phyloP scores from a whole-genome alignment of 2,888 invertebrate species.

The Pharmacophagus antenor region DNA sequence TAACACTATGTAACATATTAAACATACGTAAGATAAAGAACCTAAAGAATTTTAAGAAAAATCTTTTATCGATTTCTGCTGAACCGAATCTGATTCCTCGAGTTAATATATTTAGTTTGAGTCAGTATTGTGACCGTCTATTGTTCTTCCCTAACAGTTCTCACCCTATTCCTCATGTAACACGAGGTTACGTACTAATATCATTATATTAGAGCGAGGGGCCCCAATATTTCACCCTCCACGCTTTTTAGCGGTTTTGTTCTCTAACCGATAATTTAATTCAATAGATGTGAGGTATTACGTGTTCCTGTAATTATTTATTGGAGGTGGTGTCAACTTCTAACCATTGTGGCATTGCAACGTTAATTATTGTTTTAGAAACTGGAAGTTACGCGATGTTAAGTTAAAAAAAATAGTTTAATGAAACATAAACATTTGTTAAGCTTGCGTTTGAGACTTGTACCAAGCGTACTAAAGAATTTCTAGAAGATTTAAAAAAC shows the following conservation, averaged over 20 bases:
- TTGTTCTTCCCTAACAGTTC: constrained; percentile 29
- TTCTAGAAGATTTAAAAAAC: no score
- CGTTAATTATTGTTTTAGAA: background rate
- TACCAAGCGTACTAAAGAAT: no score
- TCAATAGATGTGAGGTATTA: constrained; percentile 37
- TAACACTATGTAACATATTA: no score
- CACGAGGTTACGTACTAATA: constrained; percentile 72
- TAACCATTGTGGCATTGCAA: background rate
- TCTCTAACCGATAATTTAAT: constrained; percentile 44
- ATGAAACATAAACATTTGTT: no score
- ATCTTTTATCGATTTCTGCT: background rate
- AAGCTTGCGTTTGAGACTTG: no score
- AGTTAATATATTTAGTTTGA: constrained; percentile 14
- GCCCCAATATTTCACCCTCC: constrained; percentile 44
- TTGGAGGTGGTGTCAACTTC: constrained; percentile 35
- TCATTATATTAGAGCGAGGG: constrained; percentile 53
- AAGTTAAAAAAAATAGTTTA: background rate
- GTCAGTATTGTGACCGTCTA: constrained; percentile 19
- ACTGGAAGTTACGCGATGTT: background rate
- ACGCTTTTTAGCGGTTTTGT: constrained; percentile 56
- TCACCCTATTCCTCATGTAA: constrained; percentile 45
- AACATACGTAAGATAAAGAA: no score
- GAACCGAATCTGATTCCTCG: background rate
- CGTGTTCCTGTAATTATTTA: constrained; percentile 36
- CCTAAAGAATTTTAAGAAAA: no score